These are phyloP conservation scores for Eira barbara DNA, from an alignment of 2,113 vertebrate species.

Conservation along the genomic window DNA sequence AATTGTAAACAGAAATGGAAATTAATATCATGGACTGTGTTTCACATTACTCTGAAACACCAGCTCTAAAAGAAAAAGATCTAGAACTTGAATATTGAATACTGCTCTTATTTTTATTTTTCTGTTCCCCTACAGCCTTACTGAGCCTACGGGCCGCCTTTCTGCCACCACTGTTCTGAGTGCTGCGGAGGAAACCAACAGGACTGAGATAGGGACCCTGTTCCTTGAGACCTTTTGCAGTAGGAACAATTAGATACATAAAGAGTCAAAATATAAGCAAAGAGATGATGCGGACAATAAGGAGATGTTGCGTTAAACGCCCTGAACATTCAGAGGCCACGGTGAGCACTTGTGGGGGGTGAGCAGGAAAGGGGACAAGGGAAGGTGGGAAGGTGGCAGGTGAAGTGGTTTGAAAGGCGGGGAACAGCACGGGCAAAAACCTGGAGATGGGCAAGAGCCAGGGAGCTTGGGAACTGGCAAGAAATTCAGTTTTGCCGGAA, in stretches of 20 bases:
- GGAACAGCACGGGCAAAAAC: not conserved
- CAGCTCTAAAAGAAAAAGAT: not conserved
- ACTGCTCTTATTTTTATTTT: not conserved
- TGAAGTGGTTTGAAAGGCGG: not conserved
- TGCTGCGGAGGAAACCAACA: not conserved
- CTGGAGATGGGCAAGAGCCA: not conserved
- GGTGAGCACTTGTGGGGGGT: not conserved
- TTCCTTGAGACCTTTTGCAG: not conserved
- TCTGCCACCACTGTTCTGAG: not conserved
- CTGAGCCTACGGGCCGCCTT: not conserved
- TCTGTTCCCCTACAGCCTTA: not conserved
- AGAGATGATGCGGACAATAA: not conserved
- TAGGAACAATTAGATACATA: not conserved
- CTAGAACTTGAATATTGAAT: not conserved
- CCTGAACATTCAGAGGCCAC: not conserved
- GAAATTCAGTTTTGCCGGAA: not conserved
- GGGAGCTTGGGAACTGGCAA: not conserved
- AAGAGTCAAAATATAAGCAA: not conserved
- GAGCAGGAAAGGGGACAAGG: not conserved
- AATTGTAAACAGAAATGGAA: constrained; percentile 7
- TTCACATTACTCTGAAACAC: not conserved
- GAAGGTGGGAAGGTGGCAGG: not conserved
- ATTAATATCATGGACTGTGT: not conserved
- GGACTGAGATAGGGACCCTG: not conserved
- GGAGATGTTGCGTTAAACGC: not conserved